Base-by-base conservation (phyloP, 2,888 invertebrate species). In the Tenthredo distinguenda region DNA sequence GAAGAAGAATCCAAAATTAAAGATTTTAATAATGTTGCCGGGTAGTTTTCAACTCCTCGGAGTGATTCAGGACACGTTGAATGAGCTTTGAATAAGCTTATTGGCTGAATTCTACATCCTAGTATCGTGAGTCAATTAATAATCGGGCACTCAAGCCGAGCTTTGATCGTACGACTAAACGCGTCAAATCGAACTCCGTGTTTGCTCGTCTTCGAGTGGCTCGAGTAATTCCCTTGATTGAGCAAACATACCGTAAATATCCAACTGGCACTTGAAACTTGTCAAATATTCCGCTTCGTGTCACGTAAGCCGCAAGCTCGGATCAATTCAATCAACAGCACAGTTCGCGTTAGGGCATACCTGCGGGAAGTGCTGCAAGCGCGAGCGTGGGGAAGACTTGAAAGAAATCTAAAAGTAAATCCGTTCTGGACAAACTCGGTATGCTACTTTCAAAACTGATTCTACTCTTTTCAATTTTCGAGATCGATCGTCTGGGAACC, bases 241-340 rank as follows among this genome's bases (percentile, higher is more conserved):
- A 74, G 12, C 12, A 74, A 74, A 74, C 74, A 43, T 74, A 10
- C 74, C 43, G 26, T 6, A 43, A 21, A 43, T 15, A 47, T 43
- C 43, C 40, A 0, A 18, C 21, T 43, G 40, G 4, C 47, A 26
- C 12, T 74, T 26, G 21, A 74, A 74, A 34, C 68, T 26, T 15
- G 34, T 34, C 68, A 31, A 68, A 68, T 3, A 68, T 12, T 31
- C 9, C 62, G 12, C 26, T 26, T 62, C 6, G 15, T 26, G 18
- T 34, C 31, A 34, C 34, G 15, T 34, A 26, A 10, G 10, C 62
- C 62, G 26, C 62, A 10, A 62, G 21, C 62, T 62, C 12, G 62
- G 62, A 62, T 62, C 62, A 62, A 55, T 55, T 55, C n/a, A 55
- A 55, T 55, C 18, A 55, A n/a, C 55, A 55, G 55, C 55, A 55